Base-by-base conservation (phyloP, 1,140 invertebrate species). In the Episyrphus balteatus region DNA sequence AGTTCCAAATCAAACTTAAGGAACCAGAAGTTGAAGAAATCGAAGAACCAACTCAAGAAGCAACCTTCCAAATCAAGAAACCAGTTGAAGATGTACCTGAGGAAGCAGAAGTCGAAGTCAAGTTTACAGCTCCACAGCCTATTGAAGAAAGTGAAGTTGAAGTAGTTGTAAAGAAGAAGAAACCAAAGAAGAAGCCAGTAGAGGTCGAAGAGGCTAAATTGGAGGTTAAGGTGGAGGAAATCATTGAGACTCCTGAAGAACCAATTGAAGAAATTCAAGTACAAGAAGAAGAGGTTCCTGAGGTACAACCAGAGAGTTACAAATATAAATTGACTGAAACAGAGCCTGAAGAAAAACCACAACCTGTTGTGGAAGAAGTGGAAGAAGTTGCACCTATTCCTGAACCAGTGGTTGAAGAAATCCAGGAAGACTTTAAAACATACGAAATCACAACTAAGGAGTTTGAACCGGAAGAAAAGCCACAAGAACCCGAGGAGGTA, bases 1-100 rank as follows among this genome's bases (percentile, higher is more conserved):
- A 71, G 57, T 59, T 73, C 46, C 70, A 73, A 42, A 65, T 72
- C 47, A 62, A 67, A 48, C 65, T 73, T 3, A 62, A 76, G 6
- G 51, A 75, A 50, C 71, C 74, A 19, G 45, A 55, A 49, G 11
- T 64, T 19, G 58, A 68, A 51, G 65, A 70, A 51, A 62, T 68
- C 8, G 21, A 26, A 26, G 21, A 26, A 26, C 21, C 21, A 8
- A 26, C 21, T 8, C 21, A 26, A 26, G 21, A 26, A 26, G 21
- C 21, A 26, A 26, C 21, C 21, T 26, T 26, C 21, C 21, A 26
- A 8, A 26, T 26, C 8, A 26, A 26, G 8, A 26, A 26, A 52
- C 57, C 55, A 12, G 64, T 70, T 47, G 58, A 67, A 44, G 46
- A 63, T 44, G 14, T 44, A 2, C 26, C 58, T 17, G 48, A 47